Percentiles rank a stretch among this genome's conserved stretches.
Conservation (phyloP, 2,888 invertebrate genomes). For the Argyresthia albistria region DNA sequence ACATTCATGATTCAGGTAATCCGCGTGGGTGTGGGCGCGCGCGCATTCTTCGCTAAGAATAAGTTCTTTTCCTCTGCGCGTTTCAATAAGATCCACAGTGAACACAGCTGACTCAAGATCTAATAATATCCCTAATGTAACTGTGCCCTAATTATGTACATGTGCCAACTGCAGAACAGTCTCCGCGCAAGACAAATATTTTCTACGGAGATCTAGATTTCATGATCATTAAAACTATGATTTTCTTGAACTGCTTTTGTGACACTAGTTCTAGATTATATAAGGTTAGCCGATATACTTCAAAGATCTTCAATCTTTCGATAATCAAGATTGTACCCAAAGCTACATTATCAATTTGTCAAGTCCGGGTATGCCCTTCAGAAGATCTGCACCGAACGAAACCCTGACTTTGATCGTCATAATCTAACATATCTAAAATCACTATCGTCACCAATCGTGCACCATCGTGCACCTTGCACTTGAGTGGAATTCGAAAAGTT, state of each 20-base stretch:
- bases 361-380: too few relatives aligned
- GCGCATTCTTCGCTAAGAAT: slow-evolving; percentile 51
- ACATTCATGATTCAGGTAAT: background rate
- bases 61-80: slow-evolving; percentile 42
- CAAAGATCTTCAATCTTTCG: too few relatives aligned
- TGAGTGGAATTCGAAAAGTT: slow-evolving; percentile 16
- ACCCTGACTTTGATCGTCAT: background rate
- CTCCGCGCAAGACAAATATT: too few relatives aligned
- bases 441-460: too few relatives aligned
- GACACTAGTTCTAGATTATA: too few relatives aligned
- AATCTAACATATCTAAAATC: background rate
- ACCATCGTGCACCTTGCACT: background rate
- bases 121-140: slow-evolving; percentile 52
- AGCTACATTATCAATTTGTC: too few relatives aligned
- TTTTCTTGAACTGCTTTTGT: too few relatives aligned
- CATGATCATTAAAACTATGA: too few relatives aligned
- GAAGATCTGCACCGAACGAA: background rate
- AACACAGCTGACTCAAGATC: slow-evolving; percentile 50
- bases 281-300: too few relatives aligned
- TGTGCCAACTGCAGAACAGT: slow-evolving; percentile 15
- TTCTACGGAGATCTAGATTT: too few relatives aligned
- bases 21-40: slow-evolving; percentile 31
- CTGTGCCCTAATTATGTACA: slow-evolving; percentile 42
- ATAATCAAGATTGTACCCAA: too few relatives aligned
- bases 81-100: slow-evolving; percentile 46